Percentiles rank a stretch among this genome's conserved stretches.
Conservation (phyloP, 1,140 invertebrate genomes). For the Pemphigus obesinymphae region DNA sequence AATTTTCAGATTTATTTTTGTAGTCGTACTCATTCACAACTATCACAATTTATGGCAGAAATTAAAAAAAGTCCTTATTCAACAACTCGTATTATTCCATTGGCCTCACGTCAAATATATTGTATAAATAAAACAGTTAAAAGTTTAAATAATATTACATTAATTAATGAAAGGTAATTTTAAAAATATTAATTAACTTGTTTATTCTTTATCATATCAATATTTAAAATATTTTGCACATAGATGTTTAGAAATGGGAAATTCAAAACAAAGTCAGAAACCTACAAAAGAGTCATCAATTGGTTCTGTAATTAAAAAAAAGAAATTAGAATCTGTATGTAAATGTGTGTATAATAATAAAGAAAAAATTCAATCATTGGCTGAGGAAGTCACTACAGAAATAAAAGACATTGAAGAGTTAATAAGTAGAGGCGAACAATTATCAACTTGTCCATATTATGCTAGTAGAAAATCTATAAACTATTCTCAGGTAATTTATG, state of each 20-base stretch:
- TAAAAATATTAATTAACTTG: not conserved
- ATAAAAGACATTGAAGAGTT: conserved; percentile 88
- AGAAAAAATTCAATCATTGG: conserved; percentile 61
- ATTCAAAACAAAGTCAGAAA: conserved; percentile 63
- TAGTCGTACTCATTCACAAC: conserved; percentile 93
- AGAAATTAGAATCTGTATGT: conserved; percentile 54
- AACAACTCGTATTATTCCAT: conserved; percentile 67
- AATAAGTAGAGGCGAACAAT: conserved; percentile 62
- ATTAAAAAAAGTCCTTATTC: conserved; percentile 77
- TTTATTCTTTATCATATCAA: not conserved
- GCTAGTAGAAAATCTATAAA: conserved; percentile 71
- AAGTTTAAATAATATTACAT: conserved; percentile 66
- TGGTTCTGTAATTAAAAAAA: conserved; percentile 61
- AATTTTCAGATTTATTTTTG: conserved; percentile 87
- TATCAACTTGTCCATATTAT: conserved; percentile 88
- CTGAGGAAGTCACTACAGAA: conserved; percentile 62
- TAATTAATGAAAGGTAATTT: conserved; percentile 83
- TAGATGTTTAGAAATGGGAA: conserved; percentile 77
- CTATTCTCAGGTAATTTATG: conserved; percentile 64
- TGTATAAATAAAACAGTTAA: conserved; percentile 84
- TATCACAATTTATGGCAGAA: conserved; percentile 90
- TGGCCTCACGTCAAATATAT: conserved; percentile 88
- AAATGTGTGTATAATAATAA: conserved; percentile 66
- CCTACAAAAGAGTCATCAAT: conserved; percentile 57
- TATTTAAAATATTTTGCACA: conserved; percentile 26